Evolutionary conservation across 2,888 invertebrate genomes (phyloP).

Genomic region (Mechanitis messenoides): DNA sequence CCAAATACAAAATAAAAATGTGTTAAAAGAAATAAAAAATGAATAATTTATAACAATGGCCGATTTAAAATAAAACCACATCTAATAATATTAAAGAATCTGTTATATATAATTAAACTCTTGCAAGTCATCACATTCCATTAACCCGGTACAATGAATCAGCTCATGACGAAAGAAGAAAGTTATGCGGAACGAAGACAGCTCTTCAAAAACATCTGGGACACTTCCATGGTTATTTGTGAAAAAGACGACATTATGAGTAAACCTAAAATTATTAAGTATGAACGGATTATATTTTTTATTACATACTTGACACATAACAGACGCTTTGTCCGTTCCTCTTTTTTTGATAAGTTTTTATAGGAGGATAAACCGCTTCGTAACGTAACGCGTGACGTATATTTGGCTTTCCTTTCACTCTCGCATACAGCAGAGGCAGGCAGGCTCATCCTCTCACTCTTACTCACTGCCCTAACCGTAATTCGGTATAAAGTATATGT

Average conservation of each 20-base stretch:
- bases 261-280: conserved; percentile 66
- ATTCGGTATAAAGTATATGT: too few species aligned
- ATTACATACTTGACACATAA: neutral
- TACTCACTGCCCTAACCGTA: too few species aligned
- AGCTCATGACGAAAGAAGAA: conserved; percentile 44
- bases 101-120: too few species aligned
- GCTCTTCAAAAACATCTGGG: conserved; percentile 64
- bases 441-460: too few species aligned
- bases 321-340: too few species aligned
- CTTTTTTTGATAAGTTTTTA: too few species aligned
- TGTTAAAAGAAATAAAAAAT: conserved; percentile 5
- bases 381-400: too few species aligned
- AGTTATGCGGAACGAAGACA: conserved; percentile 57
- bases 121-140: neutral
- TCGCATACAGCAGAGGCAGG: too few species aligned
- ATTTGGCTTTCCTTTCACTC: too few species aligned
- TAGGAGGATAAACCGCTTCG: too few species aligned
- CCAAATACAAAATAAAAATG: too few species aligned
- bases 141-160: conserved; percentile 20
- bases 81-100: too few species aligned
- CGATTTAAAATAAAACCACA: neutral
- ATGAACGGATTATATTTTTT: conserved; percentile 24
- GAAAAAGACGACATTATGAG: conserved; percentile 46
- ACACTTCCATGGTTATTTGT: conserved; percentile 47
- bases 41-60: neutral